Evolutionary conservation across 2,888 invertebrate species (phyloP).

Genomic region (Stomorhina lunata): DNA sequence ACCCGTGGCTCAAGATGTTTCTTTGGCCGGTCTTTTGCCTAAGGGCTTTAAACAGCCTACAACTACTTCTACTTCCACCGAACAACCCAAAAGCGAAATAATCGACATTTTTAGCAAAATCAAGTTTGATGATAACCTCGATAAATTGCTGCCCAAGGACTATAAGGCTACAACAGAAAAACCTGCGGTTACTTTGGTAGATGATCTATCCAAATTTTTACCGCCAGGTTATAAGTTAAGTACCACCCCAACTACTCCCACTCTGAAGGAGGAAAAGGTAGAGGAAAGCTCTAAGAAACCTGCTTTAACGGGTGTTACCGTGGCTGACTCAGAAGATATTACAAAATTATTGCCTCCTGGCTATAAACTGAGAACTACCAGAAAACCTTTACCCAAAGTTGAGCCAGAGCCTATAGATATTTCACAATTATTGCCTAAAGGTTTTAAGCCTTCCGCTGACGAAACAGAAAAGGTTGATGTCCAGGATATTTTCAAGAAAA

Average conservation of each 20-base stretch:
- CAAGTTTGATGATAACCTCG: slow-evolving; percentile 77
- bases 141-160: slow-evolving; percentile 81
- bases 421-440: slow-evolving; percentile 84
- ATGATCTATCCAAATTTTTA: slow-evolving; percentile 84
- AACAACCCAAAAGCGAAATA: slow-evolving; percentile 62
- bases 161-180: slow-evolving; percentile 80
- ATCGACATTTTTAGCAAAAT: slow-evolving; percentile 75
- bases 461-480: slow-evolving; percentile 37
- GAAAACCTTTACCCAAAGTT: slow-evolving; percentile 61
- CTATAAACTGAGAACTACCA: slow-evolving; percentile 80
- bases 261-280: slow-evolving; percentile 66
- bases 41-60: slow-evolving; percentile 82
- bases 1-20: slow-evolving; percentile 81
- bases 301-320: slow-evolving; percentile 58
- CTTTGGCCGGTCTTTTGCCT: slow-evolving; percentile 81
- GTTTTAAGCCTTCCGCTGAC: slow-evolving; percentile 79
- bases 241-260: slow-evolving; percentile 49
- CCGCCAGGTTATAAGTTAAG: slow-evolving; percentile 82
- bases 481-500: slow-evolving; percentile 70
- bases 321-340: slow-evolving; percentile 81
- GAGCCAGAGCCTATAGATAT: slow-evolving; percentile 78
- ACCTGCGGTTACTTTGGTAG: slow-evolving; percentile 79
- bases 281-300: slow-evolving; percentile 72
- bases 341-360: slow-evolving; percentile 84
- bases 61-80: slow-evolving; percentile 63